Evolutionary conservation across 2,113 vertebrate species (phyloP).

Genomic region (Dolichotis patagonum): DNA sequence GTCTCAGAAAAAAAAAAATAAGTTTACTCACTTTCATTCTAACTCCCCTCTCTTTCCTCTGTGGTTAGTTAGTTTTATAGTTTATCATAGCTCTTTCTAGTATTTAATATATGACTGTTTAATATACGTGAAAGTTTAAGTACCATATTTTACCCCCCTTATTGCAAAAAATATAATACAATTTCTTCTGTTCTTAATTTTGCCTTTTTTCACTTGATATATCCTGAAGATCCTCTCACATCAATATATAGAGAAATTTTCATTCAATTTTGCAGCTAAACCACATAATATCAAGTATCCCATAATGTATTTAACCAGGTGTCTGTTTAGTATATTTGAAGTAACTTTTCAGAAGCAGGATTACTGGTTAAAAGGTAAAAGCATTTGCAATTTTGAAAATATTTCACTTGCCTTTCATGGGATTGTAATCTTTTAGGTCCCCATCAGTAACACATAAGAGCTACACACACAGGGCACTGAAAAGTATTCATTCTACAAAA

Average conservation of each 20-base stretch:
- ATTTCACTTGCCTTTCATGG: neutral
- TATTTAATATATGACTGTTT: neutral
- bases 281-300: neutral
- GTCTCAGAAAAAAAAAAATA: neutral
- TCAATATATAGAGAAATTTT: neutral
- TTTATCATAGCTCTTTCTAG: neutral
- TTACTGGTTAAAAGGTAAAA: neutral
- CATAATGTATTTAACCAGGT: neutral
- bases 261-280: neutral
- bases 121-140: neutral
- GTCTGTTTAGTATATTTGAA: neutral
- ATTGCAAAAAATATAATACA: neutral
- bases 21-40: neutral
- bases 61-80: neutral
- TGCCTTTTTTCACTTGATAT: neutral
- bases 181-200: neutral
- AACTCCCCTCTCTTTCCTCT: neutral
- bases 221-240: neutral
- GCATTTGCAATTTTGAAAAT: neutral
- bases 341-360: neutral
- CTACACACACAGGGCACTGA: neutral
- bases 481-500: neutral
- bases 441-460: neutral
- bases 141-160: neutral
- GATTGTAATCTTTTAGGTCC: neutral